Evolutionary conservation across 2,113 vertebrate species (phyloP), one percentile per base, ranked within the genome.

Genomic region (Mola mola): DNA sequence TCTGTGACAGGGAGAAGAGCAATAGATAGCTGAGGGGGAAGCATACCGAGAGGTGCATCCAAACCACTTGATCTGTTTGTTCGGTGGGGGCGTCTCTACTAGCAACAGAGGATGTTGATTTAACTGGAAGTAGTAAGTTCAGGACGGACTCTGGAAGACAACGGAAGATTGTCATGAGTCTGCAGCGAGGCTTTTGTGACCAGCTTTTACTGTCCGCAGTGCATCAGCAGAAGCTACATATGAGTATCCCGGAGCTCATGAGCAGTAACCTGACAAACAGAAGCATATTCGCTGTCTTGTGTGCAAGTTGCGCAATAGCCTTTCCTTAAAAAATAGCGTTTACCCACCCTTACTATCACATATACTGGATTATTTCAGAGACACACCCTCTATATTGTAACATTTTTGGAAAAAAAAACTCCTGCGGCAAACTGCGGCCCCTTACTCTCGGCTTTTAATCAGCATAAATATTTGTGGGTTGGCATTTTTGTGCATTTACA

Each of bases 51-150:
- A 72, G 77, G 76, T 83, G 75, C 82, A 84, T 78, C 84, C 76
- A 78, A 78, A 82, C 71, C 78, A 89, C 74, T 79, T 42, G 81
- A 86, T 89, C 81, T 88, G 82, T 89, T 89, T 89, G 81, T 89
- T 87, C 84, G 78, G 78, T 55, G 40, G 41, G n/a, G 53, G 50
- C 64, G 76, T 87, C 77, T 75, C 85, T 60, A 74, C 36, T 83
- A 82, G 88, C 87, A 86, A 89, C 86, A 64, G 62, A 61, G 58
- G 44, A 71, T 60, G 64, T 60, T 26, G 37, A 8, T 66, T 72
- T 69, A 59, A 63, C 62, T 51, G 50, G 60, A 37, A 53, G 76
- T 49, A 31, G 72, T 48, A 64, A 50, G 69, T 78, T 53, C 34
- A 47, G 38, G 36, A 65, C 5, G 43, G 3, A 48, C 21, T 51